Evolutionary conservation across 2,797 vertebrate genomes (phyloP), one percentile per base, ranked within the genome.

Genomic region (Crenichthys baileyi): DNA sequence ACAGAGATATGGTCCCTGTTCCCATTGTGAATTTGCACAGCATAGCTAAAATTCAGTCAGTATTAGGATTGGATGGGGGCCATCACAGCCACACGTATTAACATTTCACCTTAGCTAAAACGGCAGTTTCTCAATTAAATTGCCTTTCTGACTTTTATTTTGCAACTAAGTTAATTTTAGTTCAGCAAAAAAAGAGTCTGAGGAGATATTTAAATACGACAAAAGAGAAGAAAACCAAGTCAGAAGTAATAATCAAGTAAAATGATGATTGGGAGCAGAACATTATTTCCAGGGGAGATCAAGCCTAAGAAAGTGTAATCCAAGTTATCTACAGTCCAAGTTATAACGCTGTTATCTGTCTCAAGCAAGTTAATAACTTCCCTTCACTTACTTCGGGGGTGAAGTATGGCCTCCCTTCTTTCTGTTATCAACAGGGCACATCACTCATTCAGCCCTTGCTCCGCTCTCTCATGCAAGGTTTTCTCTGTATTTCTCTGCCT

Each of bases 361-460:
- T 83, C 53, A 24, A 87, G 82, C 91, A 88, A 85, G 85, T 93
- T 94, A 95, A 92, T 94, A 91, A 91, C 94, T 90, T 93, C 83
- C 86, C 88, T 91, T 81, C 82, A 84, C 90, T 93, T 91, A 68
- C 84, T 88, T 83, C 83, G 86, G 83, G 90, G 85, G 84, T 86
- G 80, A 84, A 88, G 80, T 75, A 77, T 86, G 85, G 80, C 86
- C 91, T 83, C 22, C 55, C 88, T 91, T 91, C 85, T 85, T 80
- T 80, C 78, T 82, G 73, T 79, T 85, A 76, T 87, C 89, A 67
- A 70, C 48, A 85, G 83, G 89, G 81, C 89, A 87, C 88, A 88
- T 92, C 90, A 80, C 78, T 90, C 90, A 86, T 90, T 92, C 91
- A 86, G 81, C 87, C 84, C 89, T 76, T 24, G 68, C 82, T 79